These are phyloP conservation scores for Oncopeltus fasciatus DNA, from an alignment of 1,140 invertebrate species.

Conservation along the genomic window DNA sequence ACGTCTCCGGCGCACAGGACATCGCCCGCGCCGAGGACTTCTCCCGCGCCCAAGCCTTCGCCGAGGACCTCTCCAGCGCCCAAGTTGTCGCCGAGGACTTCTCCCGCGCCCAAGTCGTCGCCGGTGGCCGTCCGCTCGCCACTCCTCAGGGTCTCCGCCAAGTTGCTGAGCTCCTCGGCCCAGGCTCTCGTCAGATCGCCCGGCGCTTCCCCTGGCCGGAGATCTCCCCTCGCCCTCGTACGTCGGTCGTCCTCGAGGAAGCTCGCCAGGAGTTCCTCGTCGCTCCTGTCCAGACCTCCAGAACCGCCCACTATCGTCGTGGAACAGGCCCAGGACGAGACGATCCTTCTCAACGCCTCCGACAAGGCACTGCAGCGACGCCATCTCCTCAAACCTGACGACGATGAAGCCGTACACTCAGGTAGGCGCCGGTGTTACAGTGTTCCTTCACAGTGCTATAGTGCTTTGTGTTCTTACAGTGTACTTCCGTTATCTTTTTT, in stretches of 20 bases:
- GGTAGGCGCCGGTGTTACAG: no score
- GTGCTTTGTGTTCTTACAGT: no score
- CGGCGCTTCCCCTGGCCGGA: conserved; percentile 5
- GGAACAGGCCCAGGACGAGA: conserved; percentile 20
- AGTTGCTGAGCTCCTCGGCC: conserved; percentile 23
- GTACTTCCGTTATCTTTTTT: no score
- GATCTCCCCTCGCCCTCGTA: conserved; percentile 31
- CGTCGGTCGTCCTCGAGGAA: conserved; percentile 55
- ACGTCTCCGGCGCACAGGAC: conserved; percentile 20
- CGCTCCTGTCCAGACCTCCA: conserved; percentile 25
- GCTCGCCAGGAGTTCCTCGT: conserved; percentile 42
- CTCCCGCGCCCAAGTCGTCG: conserved; percentile 1
- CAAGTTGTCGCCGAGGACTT: conserved; percentile 13
- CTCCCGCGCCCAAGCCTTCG: not conserved
- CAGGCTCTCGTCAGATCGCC: conserved; percentile 20
- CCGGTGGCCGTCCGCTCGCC: conserved; percentile 15
- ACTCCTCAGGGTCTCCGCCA: conserved; percentile 20
- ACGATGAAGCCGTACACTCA: conserved; percentile 46
- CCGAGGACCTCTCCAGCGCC: conserved; percentile 9
- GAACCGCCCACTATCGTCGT: conserved; percentile 20
- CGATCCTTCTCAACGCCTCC: conserved; percentile 23
- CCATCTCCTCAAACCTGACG: conserved; percentile 31
- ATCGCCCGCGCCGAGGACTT: conserved; percentile 20
- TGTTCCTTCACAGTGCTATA: no score
- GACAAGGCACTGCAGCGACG: conserved; percentile 27